These are phyloP conservation scores for Thinocorus orbignyianus DNA, from an alignment of 2,113 vertebrate species.

Conservation along the genomic window DNA sequence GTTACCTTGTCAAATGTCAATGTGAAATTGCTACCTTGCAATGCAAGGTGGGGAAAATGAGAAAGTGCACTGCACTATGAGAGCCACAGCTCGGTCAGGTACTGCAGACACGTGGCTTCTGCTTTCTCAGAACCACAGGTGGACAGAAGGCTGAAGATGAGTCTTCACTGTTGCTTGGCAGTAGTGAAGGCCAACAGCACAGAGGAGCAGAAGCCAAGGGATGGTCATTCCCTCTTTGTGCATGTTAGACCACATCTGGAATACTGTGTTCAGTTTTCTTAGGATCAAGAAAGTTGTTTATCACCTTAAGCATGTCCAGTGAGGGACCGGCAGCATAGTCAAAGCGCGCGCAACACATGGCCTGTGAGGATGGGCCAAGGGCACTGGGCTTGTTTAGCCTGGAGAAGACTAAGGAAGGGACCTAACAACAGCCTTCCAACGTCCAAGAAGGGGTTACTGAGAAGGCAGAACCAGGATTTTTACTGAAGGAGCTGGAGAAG, in stretches of 20 bases:
- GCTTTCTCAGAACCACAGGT: background rate
- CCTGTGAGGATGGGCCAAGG: background rate
- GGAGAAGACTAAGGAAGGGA: background rate
- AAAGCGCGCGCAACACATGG: background rate
- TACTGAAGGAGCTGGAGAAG: background rate
- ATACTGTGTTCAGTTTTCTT: background rate
- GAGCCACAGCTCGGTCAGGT: background rate
- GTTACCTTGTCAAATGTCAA: too few relatives aligned
- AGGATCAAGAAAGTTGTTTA: background rate
- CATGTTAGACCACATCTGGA: background rate
- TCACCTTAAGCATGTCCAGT: background rate
- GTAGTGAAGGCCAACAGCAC: background rate
- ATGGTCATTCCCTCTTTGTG: background rate
- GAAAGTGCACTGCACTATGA: background rate
- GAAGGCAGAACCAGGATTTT: background rate
- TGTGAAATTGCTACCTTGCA: background rate
- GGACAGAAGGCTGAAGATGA: background rate
- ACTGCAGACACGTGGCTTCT: background rate
- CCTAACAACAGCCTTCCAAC: background rate
- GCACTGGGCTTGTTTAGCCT: background rate
- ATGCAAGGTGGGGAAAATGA: background rate
- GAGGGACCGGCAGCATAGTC: background rate
- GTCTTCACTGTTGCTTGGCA: background rate
- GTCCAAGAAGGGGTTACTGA: background rate
- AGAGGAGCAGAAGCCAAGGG: background rate